Evolutionary conservation across 2,888 invertebrate species (phyloP).

Genomic region (Pristionchus fissidentatus): DNA sequence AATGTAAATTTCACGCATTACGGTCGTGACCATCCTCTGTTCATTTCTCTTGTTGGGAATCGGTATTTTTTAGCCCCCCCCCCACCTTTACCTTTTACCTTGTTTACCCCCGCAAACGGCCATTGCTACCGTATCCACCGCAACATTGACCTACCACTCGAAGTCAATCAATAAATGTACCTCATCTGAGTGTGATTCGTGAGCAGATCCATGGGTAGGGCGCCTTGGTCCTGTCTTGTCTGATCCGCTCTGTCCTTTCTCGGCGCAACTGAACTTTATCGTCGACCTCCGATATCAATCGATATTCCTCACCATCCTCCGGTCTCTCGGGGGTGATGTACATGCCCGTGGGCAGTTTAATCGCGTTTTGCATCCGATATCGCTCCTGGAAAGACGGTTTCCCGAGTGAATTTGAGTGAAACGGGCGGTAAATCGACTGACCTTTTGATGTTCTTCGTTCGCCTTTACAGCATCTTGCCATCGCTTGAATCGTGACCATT

Average conservation of each 20-base stretch:
- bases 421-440: neutral
- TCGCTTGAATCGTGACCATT: constrained; percentile 59
- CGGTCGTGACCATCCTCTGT: neutral
- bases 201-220: constrained; percentile 66
- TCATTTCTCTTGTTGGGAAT: too few relatives aligned
- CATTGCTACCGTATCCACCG: too few relatives aligned
- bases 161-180: too few relatives aligned
- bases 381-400: constrained; percentile 51
- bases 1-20: neutral
- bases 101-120: too few relatives aligned
- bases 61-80: neutral
- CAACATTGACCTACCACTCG: constrained; percentile 25
- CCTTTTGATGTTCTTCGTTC: constrained; percentile 59
- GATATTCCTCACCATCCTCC: constrained; percentile 61
- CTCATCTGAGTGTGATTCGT: constrained; percentile 72
- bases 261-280: constrained; percentile 61
- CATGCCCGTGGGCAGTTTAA: constrained; percentile 66
- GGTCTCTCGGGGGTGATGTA: constrained; percentile 71
- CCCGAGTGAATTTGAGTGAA: neutral
- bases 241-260: constrained; percentile 70
- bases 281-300: constrained; percentile 14
- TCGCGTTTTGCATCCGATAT: constrained; percentile 59
- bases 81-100: neutral
- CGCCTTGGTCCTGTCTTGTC: constrained; percentile 66
- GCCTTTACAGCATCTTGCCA: constrained; percentile 65